Evolutionary conservation across 2,888 invertebrate species (phyloP), one percentile per base, ranked within the genome.

Genomic region (Agriotes lineatus): DNA sequence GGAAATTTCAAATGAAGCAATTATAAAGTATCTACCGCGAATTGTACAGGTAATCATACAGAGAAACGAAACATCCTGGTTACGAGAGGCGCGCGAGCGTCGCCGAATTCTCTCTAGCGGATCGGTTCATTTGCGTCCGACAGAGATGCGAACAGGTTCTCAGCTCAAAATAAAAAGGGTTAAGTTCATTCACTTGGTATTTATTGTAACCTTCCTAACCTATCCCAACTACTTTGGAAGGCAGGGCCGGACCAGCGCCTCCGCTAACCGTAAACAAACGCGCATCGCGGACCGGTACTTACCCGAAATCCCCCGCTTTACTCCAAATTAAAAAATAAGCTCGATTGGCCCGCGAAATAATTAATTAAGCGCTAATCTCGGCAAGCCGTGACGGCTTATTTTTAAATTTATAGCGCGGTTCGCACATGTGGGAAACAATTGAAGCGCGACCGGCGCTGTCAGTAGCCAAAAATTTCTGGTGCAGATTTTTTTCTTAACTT

Each of bases 121-220:
- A 9, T 12, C 25, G n/a, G 18, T 39, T 12, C 52, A 25, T 35
- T 16, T 16, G 50, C 14, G 39, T 22, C 16, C 37, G 62, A 68
- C 37, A 64, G 63, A 70, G 63, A 25, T 48, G 22, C 30, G 57
- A 25, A 61, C 35, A 44, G 59, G 22, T 63, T 67, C 54, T 60
- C 44, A 63, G 50, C 50, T 67, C 37, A 48, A 67, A 64, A 71
- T 58, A 67, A 69, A 64, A 70, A 70, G 59, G 58, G 48, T 60
- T 56, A 77, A 81, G 82, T 82, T 82, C 82, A 81, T 82, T 82
- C 82, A 82, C 82, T 79, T 77, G 80, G 80, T 81, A 80, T 82
- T 82, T 82, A 82, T 82, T 80, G 78, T 82, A 82, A 82, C 82
- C 82, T 82, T 81, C 80, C 79, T 82, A 82, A 82, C 82, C 81